These are phyloP conservation scores for Amiota communis DNA, from an alignment of 2,888 invertebrate genomes.

Conservation along the genomic window DNA sequence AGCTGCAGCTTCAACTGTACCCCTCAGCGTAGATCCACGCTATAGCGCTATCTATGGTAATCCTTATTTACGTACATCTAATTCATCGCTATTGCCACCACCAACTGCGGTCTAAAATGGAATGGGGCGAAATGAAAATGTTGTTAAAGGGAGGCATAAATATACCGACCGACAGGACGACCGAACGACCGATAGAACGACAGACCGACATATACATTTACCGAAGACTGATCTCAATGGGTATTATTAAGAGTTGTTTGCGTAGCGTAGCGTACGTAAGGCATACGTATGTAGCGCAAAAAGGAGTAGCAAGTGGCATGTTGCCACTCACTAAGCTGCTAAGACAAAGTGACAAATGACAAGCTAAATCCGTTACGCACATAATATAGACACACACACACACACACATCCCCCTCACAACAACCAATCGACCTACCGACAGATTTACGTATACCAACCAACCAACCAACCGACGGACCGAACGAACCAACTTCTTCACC, in stretches of 20 bases:
- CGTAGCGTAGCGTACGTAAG: not conserved
- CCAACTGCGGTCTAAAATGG: constrained; percentile 75
- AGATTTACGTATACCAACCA: not conserved
- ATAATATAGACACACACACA: too few species aligned
- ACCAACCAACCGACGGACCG: not conserved
- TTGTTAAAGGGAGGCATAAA: not conserved
- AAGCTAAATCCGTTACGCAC: constrained; percentile 20
- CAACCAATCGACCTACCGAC: not conserved
- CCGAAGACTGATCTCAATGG: constrained; percentile 60
- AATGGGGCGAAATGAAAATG: not conserved
- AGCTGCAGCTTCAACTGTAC: constrained; percentile 47
- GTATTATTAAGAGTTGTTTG: not conserved
- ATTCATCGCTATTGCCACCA: constrained; percentile 75
- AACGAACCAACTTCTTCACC: too few species aligned
- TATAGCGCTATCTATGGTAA: constrained; percentile 93
- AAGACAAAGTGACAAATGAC: constrained; percentile 27
- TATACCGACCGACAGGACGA: not conserved
- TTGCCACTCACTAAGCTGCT: constrained; percentile 14
- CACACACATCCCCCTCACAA: not conserved
- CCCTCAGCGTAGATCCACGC: constrained; percentile 81
- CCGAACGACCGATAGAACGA: not conserved
- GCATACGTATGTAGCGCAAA: not conserved
- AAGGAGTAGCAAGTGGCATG: not conserved
- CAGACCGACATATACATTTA: not conserved
- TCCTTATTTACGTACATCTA: constrained; percentile 85